These are phyloP conservation scores for Chroicocephalus ridibundus DNA, from an alignment of 2,113 vertebrate genomes.

Conservation along the genomic window DNA sequence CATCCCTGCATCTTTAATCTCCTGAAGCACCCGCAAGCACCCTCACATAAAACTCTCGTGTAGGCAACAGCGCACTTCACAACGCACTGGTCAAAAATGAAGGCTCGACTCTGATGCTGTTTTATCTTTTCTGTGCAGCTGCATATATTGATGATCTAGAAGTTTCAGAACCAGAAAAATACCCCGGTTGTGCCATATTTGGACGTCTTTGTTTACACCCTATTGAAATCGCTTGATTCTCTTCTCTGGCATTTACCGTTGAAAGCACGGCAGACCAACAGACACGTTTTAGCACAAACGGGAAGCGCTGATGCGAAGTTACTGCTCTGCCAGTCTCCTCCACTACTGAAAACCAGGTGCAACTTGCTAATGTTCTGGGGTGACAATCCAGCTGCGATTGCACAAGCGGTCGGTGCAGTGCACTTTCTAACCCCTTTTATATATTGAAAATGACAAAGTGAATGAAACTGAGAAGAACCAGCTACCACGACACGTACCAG, in stretches of 20 bases:
- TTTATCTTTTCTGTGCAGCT: neutral
- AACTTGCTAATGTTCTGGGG: neutral
- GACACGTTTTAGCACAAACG: accelerated
- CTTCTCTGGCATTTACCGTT: neutral
- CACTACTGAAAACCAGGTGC: neutral
- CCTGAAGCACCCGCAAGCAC: neutral
- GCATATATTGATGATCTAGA: neutral
- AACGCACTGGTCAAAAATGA: neutral
- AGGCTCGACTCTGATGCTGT: neutral
- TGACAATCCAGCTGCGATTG: neutral
- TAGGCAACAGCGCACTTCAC: neutral
- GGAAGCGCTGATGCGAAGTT: neutral
- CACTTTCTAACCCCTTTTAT: neutral
- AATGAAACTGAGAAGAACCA: neutral
- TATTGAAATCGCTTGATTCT: neutral
- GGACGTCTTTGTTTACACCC: neutral
- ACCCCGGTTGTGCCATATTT: neutral
- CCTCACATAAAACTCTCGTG: neutral
- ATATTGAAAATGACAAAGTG: neutral
- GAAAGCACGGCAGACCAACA: neutral
- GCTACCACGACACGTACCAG: neutral
- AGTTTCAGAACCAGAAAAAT: neutral
- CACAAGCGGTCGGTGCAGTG: neutral
- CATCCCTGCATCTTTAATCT: neutral
- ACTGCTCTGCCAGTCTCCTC: neutral